Evolutionary conservation across 2,888 invertebrate species (phyloP), one percentile per base, ranked within the genome.

Genomic region (Zonitis immaculata): DNA sequence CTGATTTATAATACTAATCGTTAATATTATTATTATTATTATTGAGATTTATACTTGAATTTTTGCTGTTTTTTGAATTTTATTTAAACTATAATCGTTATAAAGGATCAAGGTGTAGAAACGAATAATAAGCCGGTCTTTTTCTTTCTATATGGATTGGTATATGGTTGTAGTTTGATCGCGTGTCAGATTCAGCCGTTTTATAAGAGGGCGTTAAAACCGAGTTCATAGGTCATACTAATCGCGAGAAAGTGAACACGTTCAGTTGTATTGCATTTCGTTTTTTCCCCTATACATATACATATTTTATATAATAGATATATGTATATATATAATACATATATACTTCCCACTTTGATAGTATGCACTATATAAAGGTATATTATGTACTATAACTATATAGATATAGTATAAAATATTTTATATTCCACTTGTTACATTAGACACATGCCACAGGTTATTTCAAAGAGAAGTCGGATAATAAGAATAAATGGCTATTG

Each of bases 201-300:
- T 20, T 39, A 39, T 39, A 65, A 62, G 69, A 69, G 68, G 71
- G 71, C 70, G 71, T 70, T 68, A 68, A 68, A 65, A 65, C 68
- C 48, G 59, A 59, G 71, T 69, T 70, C 70, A 70, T 52, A 66
- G 72, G 70, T 71, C 72, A 65, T 63, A 66, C 70, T 71, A 72
- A 72, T 72, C 72, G 70, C 71, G 68, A 67, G 68, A 70, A 69
- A 69, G 71, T 71, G 67, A 70, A 69, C 69, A 67, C 69, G 68
- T 53, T 53, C 18, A 39, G 39, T 39, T 39, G 39, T 39, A 39
- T 39, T 39, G 39, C 39, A 39, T 39, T 39, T 16, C 20, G 20
- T 11, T n/a, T 39, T 20, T 28, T 2, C 3, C 3, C 16, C 14
- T 28, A 11, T 39, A 39, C n/a, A n/a, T 39, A 8, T 39, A 9